Evolutionary conservation across 2,797 vertebrate genomes (phyloP), one percentile per base, ranked within the genome.

Genomic region (Xyrichtys novacula): DNA sequence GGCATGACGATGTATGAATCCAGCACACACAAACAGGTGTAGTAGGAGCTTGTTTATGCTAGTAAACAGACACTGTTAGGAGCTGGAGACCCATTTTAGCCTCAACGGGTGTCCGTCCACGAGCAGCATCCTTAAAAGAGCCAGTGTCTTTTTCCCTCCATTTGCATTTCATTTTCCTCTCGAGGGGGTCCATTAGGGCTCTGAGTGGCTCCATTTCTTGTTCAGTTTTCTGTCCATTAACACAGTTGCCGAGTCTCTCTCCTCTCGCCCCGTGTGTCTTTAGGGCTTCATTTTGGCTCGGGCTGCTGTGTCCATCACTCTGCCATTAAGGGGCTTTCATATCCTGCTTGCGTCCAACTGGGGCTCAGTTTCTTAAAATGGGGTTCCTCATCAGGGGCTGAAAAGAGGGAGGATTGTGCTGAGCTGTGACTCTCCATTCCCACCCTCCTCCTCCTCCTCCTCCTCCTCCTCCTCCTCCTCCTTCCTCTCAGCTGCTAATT

Each of bases 361-460:
- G 93, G 93, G 95, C 90, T 97, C 95, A 96, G 95, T 97, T 97
- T 96, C 96, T 96, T 96, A 98, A 97, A 96, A 96, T 96, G 93
- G 95, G 95, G 92, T 97, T 98, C 96, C 95, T 96, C 96, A 96
- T 96, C 94, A 96, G 94, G 95, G 96, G 96, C 96, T 97, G 96
- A 94, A 97, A 97, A 97, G 96, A 97, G 96, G 89, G 96, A 97
- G 96, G 96, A 96, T 95, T 95, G 91, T 91, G 95, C 96, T 98
- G 95, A 97, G 95, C 95, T 94, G 93, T 90, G 90, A 92, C 93
- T 96, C 93, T 94, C 93, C 94, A 95, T 93, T 91, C 89, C 76
- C 86, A 78, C 71, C 76, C 74, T 78, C 71, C 76, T 80, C 57
- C 71, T 74, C 61, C 76, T 76, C 17, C 39, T 42, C 39, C 39